Percentiles rank a stretch among this genome's conserved stretches.
Conservation (phyloP, 2,888 invertebrate genomes). For the Mechanitis messenoides region DNA sequence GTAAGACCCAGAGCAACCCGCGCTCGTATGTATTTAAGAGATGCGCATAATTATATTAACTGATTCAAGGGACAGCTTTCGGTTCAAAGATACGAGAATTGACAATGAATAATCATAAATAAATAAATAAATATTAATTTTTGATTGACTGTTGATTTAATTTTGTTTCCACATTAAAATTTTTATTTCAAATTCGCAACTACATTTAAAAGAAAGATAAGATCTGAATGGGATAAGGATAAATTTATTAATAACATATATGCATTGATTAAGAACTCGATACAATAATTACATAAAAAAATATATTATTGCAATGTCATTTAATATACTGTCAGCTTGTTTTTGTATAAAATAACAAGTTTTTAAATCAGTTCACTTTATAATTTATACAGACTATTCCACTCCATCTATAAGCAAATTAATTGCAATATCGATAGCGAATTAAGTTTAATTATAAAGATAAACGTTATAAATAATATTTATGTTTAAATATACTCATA, state of each 20-base stretch:
- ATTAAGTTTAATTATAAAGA: neutral
- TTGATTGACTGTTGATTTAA: slow-evolving; percentile 4
- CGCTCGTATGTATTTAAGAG: slow-evolving; percentile 68
- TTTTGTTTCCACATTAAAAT: neutral
- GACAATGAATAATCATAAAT: slow-evolving; percentile 42
- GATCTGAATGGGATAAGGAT: too few relatives aligned
- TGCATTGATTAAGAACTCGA: neutral
- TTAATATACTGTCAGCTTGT: neutral
- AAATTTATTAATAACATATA: neutral
- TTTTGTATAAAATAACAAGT: slow-evolving; percentile 1
- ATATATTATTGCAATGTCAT: neutral
- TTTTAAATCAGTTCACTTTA: slow-evolving; percentile 4
- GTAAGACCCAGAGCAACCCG: slow-evolving; percentile 57
- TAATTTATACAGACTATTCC: slow-evolving; percentile 1
- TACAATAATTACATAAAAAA: neutral
- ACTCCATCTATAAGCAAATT: slow-evolving; percentile 4
- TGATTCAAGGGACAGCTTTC: slow-evolving; percentile 53
- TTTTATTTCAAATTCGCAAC: neutral
- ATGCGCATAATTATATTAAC: slow-evolving; percentile 70
- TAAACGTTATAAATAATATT: slow-evolving; percentile 4
- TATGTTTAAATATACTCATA: too few relatives aligned
- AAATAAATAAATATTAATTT: slow-evolving; percentile 9
- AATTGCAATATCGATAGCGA: slow-evolving; percentile 1
- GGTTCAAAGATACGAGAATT: slow-evolving; percentile 41
- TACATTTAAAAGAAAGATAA: neutral